Base-by-base conservation (phyloP, 2,113 vertebrate genomes). In the Procapra przewalskii region DNA sequence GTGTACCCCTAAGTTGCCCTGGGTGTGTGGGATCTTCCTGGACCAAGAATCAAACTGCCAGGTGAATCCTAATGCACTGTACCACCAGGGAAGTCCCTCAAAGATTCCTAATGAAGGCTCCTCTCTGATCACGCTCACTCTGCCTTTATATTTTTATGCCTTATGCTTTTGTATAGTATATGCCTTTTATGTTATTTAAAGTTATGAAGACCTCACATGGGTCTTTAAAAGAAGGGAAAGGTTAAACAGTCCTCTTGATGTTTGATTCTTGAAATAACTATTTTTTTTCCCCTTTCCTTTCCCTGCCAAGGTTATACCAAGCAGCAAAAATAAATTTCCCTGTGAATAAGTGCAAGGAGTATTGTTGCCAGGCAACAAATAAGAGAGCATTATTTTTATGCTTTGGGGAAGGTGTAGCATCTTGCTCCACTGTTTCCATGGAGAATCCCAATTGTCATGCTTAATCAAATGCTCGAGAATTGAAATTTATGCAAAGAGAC, bases 331-430 rank as follows among this genome's bases (percentile, higher is more conserved):
- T 96, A 96, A n/a, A 84, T 97, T 97, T 97, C 45, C 48, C 91
- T 96, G 31, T 59, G 33, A 96, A 33, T 92, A 96, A 91, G 95
- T 88, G 90, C 60, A 89, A 94, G 45, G 97, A 88, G 45, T 75
- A 84, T 81, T 86, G 88, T 97, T 98, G 96, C 97, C 89, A 97
- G 80, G 97, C 95, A 97, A 96, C 97, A 94, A 93, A 93, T 50
- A 96, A 98, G 7, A 85, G 45, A 91, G 40, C 60, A 48, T 93
- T 96, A 93, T 89, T 97, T 97, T 97, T 86, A 96, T 94, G 77
- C 57, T 62, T 94, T 94, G 80, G 71, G 89, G 92, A 92, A 92
- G 19, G 60, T 77, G 10, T 92, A 67, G 57, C 59, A 67, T 95
- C 60, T 96, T 64, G 36, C 29, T 81, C 27, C 75, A 54, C 75